Evolutionary conservation across 2,888 invertebrate species (phyloP), one percentile per base, ranked within the genome.

Genomic region (Osedax frankpressi): DNA sequence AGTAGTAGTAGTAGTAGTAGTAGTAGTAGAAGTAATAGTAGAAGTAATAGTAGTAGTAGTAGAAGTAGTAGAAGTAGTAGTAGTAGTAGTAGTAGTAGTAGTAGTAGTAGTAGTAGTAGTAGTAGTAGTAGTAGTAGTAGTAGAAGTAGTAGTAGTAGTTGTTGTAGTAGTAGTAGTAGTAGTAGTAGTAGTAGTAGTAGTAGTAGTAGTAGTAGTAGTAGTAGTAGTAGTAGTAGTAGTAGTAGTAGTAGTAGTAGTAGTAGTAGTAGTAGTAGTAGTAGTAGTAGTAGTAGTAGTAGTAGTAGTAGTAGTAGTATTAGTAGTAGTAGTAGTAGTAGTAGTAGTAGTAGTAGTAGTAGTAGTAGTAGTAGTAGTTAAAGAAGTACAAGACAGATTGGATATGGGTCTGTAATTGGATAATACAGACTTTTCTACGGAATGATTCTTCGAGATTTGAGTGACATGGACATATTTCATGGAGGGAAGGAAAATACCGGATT

Each of bases 141-240:
- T 24, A 24, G 26, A 14, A 24, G 68, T 68, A 68, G 68, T 68
- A 68, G 68, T 68, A 68, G 68, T 68, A 27, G 28, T 24, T 25
- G 68, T 24, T 26, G 68, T 68, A 68, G 68, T 68, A 68, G 68
- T 68, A 24, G 68, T 68, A 24, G 68, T 68, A 2, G 68, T 68
- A 24, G 68, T 68, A 68, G 68, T 68, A 68, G 68, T 68, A 68
- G 68, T 68, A 11, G 68, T 68, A 26, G 68, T 68, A 68, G 68
- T 68, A 68, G 68, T 68, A 68, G 68, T 68, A 68, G 68, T 68
- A 68, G 68, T 68, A 68, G 25, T 68, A 68, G 68, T 68, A 68
- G 68, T 68, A 68, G 68, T 68, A 68, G 68, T 68, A 68, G 68
- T 68, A 68, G 68, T 68, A 68, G 68, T 68, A 68, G 68, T 68